Conservation (phyloP, 2,888 invertebrate species). For the Ceriagrion tenellum region DNA sequence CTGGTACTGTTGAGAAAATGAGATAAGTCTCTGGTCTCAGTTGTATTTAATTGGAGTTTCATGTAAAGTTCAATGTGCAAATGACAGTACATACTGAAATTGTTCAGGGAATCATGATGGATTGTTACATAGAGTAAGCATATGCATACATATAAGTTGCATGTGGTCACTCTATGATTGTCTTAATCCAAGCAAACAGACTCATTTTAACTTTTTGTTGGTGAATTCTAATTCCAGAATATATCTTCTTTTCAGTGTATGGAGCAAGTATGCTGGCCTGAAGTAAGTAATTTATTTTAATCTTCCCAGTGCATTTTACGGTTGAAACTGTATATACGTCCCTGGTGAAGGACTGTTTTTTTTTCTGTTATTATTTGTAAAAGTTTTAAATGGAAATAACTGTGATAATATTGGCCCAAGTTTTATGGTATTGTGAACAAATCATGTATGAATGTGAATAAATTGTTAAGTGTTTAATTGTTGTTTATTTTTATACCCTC, state of each 20-base stretch:
- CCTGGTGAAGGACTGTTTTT: not conserved
- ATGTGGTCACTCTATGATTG: too few relatives aligned
- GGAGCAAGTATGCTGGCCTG: slow-evolving; percentile 1
- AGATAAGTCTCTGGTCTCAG: too few relatives aligned
- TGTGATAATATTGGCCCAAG: not conserved
- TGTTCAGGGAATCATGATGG: not conserved
- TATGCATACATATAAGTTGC: too few relatives aligned
- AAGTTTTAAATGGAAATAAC: not conserved
- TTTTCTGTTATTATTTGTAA: not conserved
- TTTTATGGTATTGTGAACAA: not conserved
- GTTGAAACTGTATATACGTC: not conserved
- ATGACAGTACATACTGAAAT: too few relatives aligned
- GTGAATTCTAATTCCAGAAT: not conserved
- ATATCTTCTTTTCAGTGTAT: not conserved
- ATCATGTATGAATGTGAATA: slow-evolving; percentile 2
- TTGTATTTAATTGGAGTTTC: too few relatives aligned
- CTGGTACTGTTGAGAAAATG: too few relatives aligned
- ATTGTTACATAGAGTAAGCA: too few relatives aligned
- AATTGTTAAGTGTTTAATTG: not conserved
- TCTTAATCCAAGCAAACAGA: not conserved
- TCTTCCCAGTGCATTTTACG: not conserved
- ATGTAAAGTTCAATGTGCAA: too few relatives aligned
- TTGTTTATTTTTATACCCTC: not conserved
- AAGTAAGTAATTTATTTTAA: not conserved
- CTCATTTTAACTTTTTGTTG: not conserved